Percentiles rank a stretch among this genome's conserved stretches.
phyloP scores from a whole-genome alignment of 1,140 invertebrate genomes.

The Drosophila aff. region DNA sequence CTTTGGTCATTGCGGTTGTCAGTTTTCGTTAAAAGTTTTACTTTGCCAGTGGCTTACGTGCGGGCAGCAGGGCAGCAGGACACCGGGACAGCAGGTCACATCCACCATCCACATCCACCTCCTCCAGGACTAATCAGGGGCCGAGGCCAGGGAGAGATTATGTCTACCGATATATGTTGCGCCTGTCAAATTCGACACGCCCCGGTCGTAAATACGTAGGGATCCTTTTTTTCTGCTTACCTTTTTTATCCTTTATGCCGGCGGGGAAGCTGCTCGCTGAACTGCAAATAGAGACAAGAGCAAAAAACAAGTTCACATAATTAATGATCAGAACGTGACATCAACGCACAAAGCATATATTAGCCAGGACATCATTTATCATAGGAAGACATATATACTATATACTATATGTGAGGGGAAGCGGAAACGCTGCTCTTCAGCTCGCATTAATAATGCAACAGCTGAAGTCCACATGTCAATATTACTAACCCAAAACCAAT shows the following conservation, averaged over 20 bases:
- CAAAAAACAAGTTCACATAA: conserved; percentile 64
- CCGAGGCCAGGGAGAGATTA: conserved; percentile 46
- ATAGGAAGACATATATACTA: conserved; percentile 46
- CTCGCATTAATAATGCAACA: conserved; percentile 80
- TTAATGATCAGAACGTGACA: conserved; percentile 78
- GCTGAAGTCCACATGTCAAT: conserved; percentile 64
- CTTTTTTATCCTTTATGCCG: conserved; percentile 53
- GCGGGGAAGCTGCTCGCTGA: conserved; percentile 42
- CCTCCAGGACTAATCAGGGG: conserved; percentile 50
- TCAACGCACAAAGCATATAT: conserved; percentile 48
- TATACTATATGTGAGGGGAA: conserved; percentile 42
- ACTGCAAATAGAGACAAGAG: conserved; percentile 78
- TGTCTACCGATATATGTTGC: conserved; percentile 27
- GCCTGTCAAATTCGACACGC: conserved; percentile 70
- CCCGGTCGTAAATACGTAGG: conserved; percentile 52
- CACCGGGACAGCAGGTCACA: conserved; percentile 7
- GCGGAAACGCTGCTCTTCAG: conserved; percentile 55
- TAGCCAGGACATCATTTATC: conserved; percentile 62
- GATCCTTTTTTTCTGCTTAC: conserved; percentile 44
- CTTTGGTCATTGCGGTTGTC: conserved; percentile 81
- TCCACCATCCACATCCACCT: background rate
- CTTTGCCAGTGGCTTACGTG: conserved; percentile 52
- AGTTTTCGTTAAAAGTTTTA: conserved; percentile 78
- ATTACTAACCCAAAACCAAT: conserved; percentile 76
- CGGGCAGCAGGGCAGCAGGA: conserved; percentile 1